Percentiles rank a stretch among this genome's conserved stretches.
Conservation (phyloP, 2,888 invertebrate species). For the Congeria kusceri region DNA sequence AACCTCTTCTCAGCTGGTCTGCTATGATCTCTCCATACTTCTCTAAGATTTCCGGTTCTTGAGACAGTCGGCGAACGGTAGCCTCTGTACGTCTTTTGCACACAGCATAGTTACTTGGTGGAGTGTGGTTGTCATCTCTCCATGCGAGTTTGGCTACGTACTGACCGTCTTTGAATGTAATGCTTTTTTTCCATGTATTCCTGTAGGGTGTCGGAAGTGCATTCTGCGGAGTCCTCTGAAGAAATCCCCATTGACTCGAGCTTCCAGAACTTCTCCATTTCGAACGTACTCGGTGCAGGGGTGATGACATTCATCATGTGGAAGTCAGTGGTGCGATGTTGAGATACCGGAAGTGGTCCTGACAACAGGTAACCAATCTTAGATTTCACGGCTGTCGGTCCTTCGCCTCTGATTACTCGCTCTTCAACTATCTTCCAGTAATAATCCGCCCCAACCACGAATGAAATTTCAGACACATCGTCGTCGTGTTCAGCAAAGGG, state of each 20-base stretch:
- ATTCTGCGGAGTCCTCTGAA: neutral
- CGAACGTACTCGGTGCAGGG: conserved; percentile 3
- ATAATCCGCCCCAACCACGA: conserved; percentile 20
- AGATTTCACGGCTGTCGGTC: conserved; percentile 22
- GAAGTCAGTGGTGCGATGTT: neutral
- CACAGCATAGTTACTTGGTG: conserved; percentile 24
- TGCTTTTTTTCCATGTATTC: conserved; percentile 7
- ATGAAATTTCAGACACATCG: neutral
- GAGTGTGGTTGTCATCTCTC: conserved; percentile 35
- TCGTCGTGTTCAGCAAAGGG: conserved; percentile 5
- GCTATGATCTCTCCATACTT: conserved; percentile 37
- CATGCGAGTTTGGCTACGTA: conserved; percentile 39
- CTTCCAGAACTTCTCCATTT: conserved; percentile 40
- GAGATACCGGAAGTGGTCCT: conserved; percentile 14
- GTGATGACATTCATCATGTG: conserved; percentile 33
- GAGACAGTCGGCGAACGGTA: conserved; percentile 14
- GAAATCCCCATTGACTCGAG: conserved; percentile 38
- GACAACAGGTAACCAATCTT: conserved; percentile 22
- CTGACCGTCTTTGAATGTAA: conserved; percentile 18
- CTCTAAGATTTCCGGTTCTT: conserved; percentile 23
- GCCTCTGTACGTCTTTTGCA: conserved; percentile 22
- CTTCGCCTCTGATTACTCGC: conserved; percentile 2
- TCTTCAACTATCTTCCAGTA: conserved; percentile 19
- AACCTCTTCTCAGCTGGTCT: conserved; percentile 25
- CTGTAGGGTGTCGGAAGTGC: neutral